Percentiles rank a stretch among this genome's conserved stretches.
These are phyloP conservation scores for Erannis defoliaria DNA, from an alignment of 2,888 invertebrate species.

Conservation along the genomic window DNA sequence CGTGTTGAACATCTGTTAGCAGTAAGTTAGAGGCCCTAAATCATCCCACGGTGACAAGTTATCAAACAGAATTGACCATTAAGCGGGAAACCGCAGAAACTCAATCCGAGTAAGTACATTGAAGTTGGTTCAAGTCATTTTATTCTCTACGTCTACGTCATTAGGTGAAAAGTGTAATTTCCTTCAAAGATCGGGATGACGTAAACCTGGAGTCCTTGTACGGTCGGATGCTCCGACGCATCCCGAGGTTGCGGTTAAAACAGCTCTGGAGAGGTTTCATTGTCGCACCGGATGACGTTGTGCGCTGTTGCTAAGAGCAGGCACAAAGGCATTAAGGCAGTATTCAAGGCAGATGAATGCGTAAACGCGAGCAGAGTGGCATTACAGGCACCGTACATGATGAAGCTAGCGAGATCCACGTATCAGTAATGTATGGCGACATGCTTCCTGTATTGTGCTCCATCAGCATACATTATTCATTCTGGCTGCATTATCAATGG, in stretches of 20 bases:
- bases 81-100: constrained; percentile 46
- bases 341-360: constrained; percentile 46
- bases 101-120: constrained; percentile 34
- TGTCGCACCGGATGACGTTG: constrained; percentile 68
- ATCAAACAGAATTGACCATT: constrained; percentile 42
- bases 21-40: constrained; percentile 34
- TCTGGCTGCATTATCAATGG: constrained; percentile 25
- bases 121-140: constrained; percentile 43
- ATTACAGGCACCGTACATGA: constrained; percentile 31
- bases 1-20: constrained; percentile 39
- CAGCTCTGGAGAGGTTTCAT: constrained; percentile 79
- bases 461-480: constrained; percentile 35
- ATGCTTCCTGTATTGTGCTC: constrained; percentile 31
- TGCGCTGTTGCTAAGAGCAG: constrained; percentile 72
- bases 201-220: constrained; percentile 78
- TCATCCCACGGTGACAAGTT: constrained; percentile 48
- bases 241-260: constrained; percentile 80
- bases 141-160: constrained; percentile 47
- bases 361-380: constrained; percentile 33
- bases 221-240: constrained; percentile 76
- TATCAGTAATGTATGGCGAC: constrained; percentile 25
- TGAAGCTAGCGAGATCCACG: constrained; percentile 28
- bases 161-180: constrained; percentile 54
- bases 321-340: constrained; percentile 53
- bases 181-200: constrained; percentile 57